Conservation (phyloP, 2,888 invertebrate species). For the Ophion ventricosus region DNA sequence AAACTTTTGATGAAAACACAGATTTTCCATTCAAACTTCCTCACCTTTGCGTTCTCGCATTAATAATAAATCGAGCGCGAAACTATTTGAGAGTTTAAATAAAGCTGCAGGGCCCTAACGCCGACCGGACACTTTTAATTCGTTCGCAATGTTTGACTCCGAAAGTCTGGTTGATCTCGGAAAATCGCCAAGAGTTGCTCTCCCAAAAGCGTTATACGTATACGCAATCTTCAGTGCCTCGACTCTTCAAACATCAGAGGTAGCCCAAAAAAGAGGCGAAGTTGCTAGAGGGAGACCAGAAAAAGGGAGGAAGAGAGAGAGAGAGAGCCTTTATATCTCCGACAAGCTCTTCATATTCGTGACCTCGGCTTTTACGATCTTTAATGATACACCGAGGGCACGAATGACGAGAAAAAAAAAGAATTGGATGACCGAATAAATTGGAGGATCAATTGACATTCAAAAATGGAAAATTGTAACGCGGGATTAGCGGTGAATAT, state of each 20-base stretch:
- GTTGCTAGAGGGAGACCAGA: conserved; percentile 5
- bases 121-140: conserved; percentile 49
- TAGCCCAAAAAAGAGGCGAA: conserved; percentile 10
- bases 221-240: conserved; percentile 42
- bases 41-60: conserved; percentile 23
- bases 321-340: conserved; percentile 9
- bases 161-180: conserved; percentile 43
- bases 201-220: not conserved
- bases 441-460: not conserved
- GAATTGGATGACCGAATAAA: conserved; percentile 1
- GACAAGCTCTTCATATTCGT: conserved; percentile 26
- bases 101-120: conserved; percentile 21
- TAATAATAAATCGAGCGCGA: conserved; percentile 9
- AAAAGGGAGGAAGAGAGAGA: conserved; percentile 1
- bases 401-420: not conserved
- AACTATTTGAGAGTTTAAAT: conserved; percentile 50
- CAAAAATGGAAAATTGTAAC: not conserved
- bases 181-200: conserved; percentile 8
- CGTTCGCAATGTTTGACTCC: conserved; percentile 49
- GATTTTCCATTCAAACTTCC: conserved; percentile 48
- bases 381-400: not conserved
- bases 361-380: conserved; percentile 35
- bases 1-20: conserved; percentile 35
- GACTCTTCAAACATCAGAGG: conserved; percentile 25
- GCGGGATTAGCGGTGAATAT: not conserved